These are phyloP conservation scores for Luffia ferchaultella DNA, from an alignment of 2,888 invertebrate species.

Conservation along the genomic window DNA sequence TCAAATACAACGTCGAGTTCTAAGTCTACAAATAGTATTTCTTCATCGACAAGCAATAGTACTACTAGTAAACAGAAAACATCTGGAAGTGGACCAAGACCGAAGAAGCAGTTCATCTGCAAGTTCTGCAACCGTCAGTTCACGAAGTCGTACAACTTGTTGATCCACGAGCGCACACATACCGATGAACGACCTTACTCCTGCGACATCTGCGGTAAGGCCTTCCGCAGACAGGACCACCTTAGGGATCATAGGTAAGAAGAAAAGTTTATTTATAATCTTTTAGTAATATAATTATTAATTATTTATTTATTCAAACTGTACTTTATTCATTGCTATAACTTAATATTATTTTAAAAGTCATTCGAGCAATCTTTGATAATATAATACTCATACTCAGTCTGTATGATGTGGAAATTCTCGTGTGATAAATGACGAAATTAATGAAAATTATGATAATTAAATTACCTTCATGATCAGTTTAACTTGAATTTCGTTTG, in stretches of 20 bases:
- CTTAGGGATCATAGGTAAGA: conserved; percentile 89
- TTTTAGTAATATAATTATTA: not conserved
- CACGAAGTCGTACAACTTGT: conserved; percentile 96
- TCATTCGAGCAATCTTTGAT: too few relatives aligned
- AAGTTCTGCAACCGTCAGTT: conserved; percentile 97
- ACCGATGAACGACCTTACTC: conserved; percentile 97
- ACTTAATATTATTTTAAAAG: too few relatives aligned
- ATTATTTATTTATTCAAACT: not conserved
- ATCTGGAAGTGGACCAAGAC: conserved; percentile 74
- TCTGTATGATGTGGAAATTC: too few relatives aligned
- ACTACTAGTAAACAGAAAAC: conserved; percentile 56
- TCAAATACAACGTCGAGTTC: conserved; percentile 40
- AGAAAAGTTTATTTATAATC: conserved; percentile 5
- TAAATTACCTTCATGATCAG: too few relatives aligned
- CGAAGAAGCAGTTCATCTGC: conserved; percentile 98
- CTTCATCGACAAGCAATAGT: conserved; percentile 49
- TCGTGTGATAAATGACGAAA: too few relatives aligned
- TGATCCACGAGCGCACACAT: conserved; percentile 97
- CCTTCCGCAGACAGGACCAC: conserved; percentile 97
- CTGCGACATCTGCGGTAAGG: conserved; percentile 98
- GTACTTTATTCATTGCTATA: too few relatives aligned
- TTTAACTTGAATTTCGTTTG: too few relatives aligned
- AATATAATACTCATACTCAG: too few relatives aligned
- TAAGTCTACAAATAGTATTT: conserved; percentile 53
- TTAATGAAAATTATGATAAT: too few relatives aligned